Conservation (phyloP, 2,797 vertebrate genomes). For the Chloroceryle inda region DNA sequence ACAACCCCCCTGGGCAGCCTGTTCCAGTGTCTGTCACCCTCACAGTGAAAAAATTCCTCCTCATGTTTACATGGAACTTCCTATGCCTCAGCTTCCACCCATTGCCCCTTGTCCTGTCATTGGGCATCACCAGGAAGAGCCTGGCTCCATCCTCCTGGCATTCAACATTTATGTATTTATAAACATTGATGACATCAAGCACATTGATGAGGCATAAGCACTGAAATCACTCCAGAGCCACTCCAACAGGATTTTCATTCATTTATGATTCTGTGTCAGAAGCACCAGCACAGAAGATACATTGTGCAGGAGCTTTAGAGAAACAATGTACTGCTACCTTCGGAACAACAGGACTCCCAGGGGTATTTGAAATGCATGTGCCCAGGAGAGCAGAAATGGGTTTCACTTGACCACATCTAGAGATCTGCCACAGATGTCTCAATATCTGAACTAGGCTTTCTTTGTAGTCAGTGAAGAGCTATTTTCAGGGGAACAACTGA, state of each 20-base stretch:
- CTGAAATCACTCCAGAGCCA: neutral
- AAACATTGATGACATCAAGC: too few relatives aligned
- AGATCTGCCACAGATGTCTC: neutral
- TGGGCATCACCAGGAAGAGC: too few relatives aligned
- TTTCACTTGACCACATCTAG: neutral
- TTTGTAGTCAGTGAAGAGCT: neutral
- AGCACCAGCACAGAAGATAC: neutral
- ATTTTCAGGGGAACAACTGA: neutral
- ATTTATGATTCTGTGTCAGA: neutral
- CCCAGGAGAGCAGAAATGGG: neutral
- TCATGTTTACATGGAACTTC: too few relatives aligned
- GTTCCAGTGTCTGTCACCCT: too few relatives aligned
- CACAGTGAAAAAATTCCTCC: too few relatives aligned
- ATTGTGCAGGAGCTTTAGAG: neutral
- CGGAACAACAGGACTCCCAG: neutral
- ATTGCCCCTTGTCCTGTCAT: too few relatives aligned
- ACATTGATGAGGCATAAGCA: neutral
- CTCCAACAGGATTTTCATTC: neutral
- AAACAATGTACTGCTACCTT: neutral
- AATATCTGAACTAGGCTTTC: neutral
- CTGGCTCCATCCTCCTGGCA: too few relatives aligned
- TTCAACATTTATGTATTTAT: too few relatives aligned
- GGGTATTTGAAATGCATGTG: neutral
- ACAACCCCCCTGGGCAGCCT: too few relatives aligned
- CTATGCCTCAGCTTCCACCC: too few relatives aligned